Percentiles rank a stretch among this genome's conserved stretches.
Conservation (phyloP, 2,888 invertebrate genomes). For the Dryobotodes eremita region DNA sequence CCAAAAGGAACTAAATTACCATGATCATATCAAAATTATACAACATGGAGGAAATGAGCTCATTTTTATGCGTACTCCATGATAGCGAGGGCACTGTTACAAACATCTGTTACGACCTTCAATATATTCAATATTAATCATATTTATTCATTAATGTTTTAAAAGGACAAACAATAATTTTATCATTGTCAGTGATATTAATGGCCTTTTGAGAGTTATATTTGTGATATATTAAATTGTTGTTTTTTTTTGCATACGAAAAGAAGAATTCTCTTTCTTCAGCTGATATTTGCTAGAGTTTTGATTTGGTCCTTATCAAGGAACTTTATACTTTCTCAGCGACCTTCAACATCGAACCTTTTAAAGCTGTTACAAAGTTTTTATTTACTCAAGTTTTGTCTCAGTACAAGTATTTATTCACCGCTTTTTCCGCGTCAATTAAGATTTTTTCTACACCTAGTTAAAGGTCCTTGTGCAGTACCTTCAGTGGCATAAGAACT, state of each 20-base stretch:
- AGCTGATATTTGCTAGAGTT: not conserved
- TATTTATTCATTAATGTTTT: conserved; percentile 49
- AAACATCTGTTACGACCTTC: conserved; percentile 36
- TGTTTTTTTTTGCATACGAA: not conserved
- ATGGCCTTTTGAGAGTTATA: not conserved
- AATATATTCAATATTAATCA: conserved; percentile 39
- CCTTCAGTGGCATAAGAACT: not conserved
- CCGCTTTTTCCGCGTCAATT: too few species aligned
- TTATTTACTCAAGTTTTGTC: not conserved
- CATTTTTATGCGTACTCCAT: conserved; percentile 41
- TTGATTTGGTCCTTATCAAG: not conserved
- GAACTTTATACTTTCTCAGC: not conserved
- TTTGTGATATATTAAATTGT: not conserved
- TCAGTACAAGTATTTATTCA: not conserved
- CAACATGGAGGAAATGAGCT: conserved; percentile 23
- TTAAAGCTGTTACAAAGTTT: not conserved
- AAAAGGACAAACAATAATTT: not conserved
- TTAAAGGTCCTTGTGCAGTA: too few species aligned
- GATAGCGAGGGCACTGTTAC: conserved; percentile 5
- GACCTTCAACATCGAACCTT: not conserved
- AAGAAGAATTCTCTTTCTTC: too few species aligned
- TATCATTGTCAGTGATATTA: not conserved
- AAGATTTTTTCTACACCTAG: not conserved
- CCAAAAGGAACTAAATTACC: conserved; percentile 16
- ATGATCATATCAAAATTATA: conserved; percentile 46